Evolutionary conservation across 2,113 vertebrate species (phyloP), one percentile per base, ranked within the genome.

Genomic region (Haemorhous mexicanus): DNA sequence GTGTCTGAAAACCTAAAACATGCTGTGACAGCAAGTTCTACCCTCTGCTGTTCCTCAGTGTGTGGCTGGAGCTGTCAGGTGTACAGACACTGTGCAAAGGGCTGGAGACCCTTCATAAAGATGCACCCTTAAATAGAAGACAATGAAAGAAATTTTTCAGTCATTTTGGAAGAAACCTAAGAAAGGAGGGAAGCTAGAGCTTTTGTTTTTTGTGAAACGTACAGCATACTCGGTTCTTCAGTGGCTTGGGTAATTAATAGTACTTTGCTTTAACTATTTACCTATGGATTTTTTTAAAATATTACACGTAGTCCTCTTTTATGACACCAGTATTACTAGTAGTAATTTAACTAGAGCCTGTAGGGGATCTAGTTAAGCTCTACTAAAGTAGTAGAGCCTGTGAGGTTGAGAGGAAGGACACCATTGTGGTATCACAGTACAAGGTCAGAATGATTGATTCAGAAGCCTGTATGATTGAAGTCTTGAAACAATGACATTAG

Each of bases 381-480:
- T 39, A 39, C 39, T 39, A 39, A 11, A 39, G 4, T 11, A 49
- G n/a, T 47, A 56, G 19, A 30, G 19, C 16, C 27, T 52, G 16
- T 33, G 41, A 77, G 20, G 8, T 21, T 67, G 68, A 30, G 41
- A 26, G 21, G 49, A 47, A 50, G 70, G 22, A 32, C 62, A 23
- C 11, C 11, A 6, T 32, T 0, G 0, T 23, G 13, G 11, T 18
- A 32, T 37, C 13, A 22, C 7, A 55, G 21, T 17, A 61, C 9
- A 41, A 58, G 18, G 37, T 43, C 24, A 35, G 43, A 90, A 61
- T 56, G 16, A 35, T 79, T 39, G 6, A 52, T 37, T 55, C 16
- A 50, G 82, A 15, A 64, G 6, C 30, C 17, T 85, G 10, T 56
- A 16, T 24, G 20, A 18, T 22, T 58, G 28, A 13, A 69, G 23